Base-by-base conservation (phyloP, 2,113 vertebrate species). In the Columbina picui region DNA sequence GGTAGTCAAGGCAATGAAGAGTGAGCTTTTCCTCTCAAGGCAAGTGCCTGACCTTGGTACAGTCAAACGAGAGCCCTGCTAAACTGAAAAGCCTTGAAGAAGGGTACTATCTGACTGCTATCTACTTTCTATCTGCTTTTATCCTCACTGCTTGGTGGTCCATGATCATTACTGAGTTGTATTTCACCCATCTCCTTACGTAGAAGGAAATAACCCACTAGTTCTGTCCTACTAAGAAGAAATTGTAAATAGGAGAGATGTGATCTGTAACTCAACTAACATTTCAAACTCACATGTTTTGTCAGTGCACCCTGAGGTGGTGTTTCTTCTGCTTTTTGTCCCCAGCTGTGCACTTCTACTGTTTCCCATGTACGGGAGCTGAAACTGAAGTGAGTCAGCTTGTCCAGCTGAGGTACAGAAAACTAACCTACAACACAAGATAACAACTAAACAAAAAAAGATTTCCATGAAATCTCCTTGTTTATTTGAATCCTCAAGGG, bases 381-480 rank as follows among this genome's bases (percentile, higher is more conserved):
- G 57, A 67, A 83, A 73, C 14, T 65, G 26, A 71, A 64, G 43
- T 6, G 23, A 90, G 27, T 77, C 32, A 32, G 27, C 32, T 89
- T 22, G 12, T 60, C 34, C 30, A 57, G n/a, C 20, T 65, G 30
- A 80, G 86, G 32, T 56, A 2, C 21, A n/a, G 81, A 69, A 89
- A 93, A 60, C 9, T 64, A 60, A 39, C 7, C 2, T 26, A 21
- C 23, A 25, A 20, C 7, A 27, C 23, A 56, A 0, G 4, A 1
- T 50, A 69, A 59, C 26, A 76, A 56, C 56, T 18, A 3, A 77
- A 47, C 7, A 43, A 23, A 34, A 34, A 59, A 59, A 43, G 0
- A 27, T 43, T 70, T 73, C n/a, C 27, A 16, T 39, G 4, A 94
- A 77, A 74, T 64, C 17, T 45, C 26, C 8, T 39, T 59, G 8